Conservation (phyloP, 2,888 invertebrate genomes). For the Plusia festucae region DNA sequence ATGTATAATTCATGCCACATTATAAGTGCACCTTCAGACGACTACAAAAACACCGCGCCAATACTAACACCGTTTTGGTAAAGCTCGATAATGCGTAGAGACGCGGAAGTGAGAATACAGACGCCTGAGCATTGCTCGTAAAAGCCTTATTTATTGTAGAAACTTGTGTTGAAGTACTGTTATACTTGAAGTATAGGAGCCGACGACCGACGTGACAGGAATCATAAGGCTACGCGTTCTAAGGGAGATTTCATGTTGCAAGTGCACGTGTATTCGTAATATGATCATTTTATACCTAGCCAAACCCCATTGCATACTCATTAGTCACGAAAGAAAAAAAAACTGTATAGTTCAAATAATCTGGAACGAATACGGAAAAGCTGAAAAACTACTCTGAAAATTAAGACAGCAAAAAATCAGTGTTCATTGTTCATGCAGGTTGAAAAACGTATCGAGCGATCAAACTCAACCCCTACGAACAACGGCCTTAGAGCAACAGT, state of each 20-base stretch:
- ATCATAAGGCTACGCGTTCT: slow-evolving; percentile 37
- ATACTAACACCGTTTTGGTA: slow-evolving; percentile 72
- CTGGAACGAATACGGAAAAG: neutral
- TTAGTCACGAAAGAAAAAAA: no score
- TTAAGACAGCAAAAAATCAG: neutral
- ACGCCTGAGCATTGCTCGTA: slow-evolving; percentile 54
- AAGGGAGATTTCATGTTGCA: slow-evolving; percentile 35
- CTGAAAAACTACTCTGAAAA: neutral
- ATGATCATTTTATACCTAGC: neutral
- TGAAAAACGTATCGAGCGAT: slow-evolving; percentile 28
- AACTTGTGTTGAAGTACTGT: slow-evolving; percentile 61
- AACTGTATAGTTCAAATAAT: no score
- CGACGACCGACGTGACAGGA: slow-evolving; percentile 54
- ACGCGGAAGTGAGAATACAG: slow-evolving; percentile 60
- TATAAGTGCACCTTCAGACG: slow-evolving; percentile 59
- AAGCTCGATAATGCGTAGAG: slow-evolving; percentile 64
- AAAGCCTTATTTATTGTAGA: slow-evolving; percentile 60
- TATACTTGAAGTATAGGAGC: slow-evolving; percentile 51
- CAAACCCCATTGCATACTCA: no score
- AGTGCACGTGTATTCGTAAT: slow-evolving; percentile 35
- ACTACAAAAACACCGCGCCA: slow-evolving; percentile 58
- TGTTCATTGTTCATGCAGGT: neutral
- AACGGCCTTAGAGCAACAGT: slow-evolving; percentile 33
- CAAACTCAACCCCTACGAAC: slow-evolving; percentile 30
- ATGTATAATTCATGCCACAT: slow-evolving; percentile 78